phyloP scores from a whole-genome alignment of 2,888 invertebrate species.

The Mellilla xanthometata region DNA sequence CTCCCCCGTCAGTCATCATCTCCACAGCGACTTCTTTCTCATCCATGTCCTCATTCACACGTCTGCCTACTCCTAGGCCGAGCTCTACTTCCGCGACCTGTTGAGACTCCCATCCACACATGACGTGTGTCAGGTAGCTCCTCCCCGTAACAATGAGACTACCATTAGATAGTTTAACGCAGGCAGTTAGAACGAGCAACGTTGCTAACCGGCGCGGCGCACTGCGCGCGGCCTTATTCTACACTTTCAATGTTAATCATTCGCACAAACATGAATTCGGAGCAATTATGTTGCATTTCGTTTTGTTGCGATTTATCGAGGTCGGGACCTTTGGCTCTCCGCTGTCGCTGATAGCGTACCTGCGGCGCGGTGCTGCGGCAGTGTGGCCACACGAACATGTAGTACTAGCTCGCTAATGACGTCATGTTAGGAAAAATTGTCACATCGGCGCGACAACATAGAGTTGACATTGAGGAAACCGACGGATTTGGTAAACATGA shows the following conservation, averaged over 20 bases:
- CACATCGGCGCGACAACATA: not conserved
- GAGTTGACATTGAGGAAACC: not conserved
- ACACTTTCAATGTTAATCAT: slow-evolving; percentile 7
- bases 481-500: not conserved
- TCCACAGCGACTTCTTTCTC: too few species aligned
- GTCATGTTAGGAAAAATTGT: not conserved
- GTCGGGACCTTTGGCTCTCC: slow-evolving; percentile 14
- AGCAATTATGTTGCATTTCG: slow-evolving; percentile 14
- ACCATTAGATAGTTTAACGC: too few species aligned
- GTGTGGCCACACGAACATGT: not conserved
- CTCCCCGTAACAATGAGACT: too few species aligned
- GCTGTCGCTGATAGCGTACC: slow-evolving; percentile 6
- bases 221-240: too few species aligned
- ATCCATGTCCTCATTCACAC: too few species aligned
- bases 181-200: too few species aligned
- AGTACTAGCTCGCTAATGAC: not conserved
- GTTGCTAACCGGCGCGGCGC: too few species aligned
- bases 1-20: too few species aligned
- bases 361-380: not conserved
- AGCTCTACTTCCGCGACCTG: too few species aligned
- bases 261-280: slow-evolving; percentile 3
- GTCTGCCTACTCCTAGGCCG: too few species aligned
- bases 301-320: slow-evolving; percentile 9
- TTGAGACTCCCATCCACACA: too few species aligned
- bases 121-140: too few species aligned